Evolutionary conservation across 2,888 invertebrate genomes (phyloP).

Genomic region (Elaeidobius kamerunicus): DNA sequence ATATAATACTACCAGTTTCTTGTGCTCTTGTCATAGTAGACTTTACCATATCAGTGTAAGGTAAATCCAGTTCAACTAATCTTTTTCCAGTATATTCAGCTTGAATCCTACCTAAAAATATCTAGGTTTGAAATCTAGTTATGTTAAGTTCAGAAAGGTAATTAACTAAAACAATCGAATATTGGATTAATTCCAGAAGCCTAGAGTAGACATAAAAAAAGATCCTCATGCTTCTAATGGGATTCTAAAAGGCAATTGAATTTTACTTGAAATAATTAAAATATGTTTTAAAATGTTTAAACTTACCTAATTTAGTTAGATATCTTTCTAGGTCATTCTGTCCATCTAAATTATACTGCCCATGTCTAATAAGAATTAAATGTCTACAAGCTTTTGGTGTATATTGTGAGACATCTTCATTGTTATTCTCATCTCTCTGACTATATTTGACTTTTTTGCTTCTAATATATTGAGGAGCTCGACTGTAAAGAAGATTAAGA

Average conservation of each 20-base stretch:
- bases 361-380: conserved; percentile 88
- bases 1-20: conserved; percentile 85
- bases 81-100: conserved; percentile 83
- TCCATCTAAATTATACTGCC: conserved; percentile 84
- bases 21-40: conserved; percentile 94
- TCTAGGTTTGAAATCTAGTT: background rate
- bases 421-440: conserved; percentile 63
- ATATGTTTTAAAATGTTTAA: background rate
- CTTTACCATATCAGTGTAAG: conserved; percentile 75
- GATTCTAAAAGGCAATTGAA: background rate
- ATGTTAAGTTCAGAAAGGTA: background rate
- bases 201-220: too few relatives aligned
- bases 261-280: background rate
- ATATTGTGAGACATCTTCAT: conserved; percentile 62
- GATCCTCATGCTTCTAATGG: too few relatives aligned
- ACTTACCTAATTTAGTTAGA: conserved; percentile 76
- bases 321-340: conserved; percentile 66
- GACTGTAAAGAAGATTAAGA: conserved; percentile 49
- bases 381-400: conserved; percentile 70
- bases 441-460: conserved; percentile 55
- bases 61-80: conserved; percentile 70
- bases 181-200: too few relatives aligned
- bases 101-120: conserved; percentile 70
- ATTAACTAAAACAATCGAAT: background rate
- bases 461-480: conserved; percentile 70